Percentiles rank a stretch among this genome's conserved stretches.
These are phyloP conservation scores for Andrena bicolor DNA, from an alignment of 2,888 invertebrate species.

Conservation along the genomic window DNA sequence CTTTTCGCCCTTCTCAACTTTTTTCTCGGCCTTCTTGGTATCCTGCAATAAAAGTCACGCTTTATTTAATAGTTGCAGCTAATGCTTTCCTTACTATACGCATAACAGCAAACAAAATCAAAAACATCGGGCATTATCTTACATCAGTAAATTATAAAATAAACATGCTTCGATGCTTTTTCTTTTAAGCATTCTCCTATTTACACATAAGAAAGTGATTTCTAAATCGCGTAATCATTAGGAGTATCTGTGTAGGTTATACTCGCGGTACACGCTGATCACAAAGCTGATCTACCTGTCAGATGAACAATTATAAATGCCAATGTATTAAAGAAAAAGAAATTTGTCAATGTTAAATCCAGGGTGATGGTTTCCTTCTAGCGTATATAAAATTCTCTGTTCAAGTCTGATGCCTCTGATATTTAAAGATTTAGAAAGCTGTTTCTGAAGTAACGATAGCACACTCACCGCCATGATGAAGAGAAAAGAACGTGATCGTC, in stretches of 20 bases:
- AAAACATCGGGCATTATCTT: neutral
- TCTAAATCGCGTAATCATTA: slow-evolving; percentile 15
- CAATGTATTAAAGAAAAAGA: slow-evolving; percentile 40
- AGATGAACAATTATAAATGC: slow-evolving; percentile 33
- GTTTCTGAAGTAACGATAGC: slow-evolving; percentile 55
- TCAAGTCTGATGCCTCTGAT: slow-evolving; percentile 72
- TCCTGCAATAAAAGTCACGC: slow-evolving; percentile 84
- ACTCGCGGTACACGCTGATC: slow-evolving; percentile 33
- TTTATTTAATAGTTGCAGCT: neutral
- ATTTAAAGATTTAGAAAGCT: slow-evolving; percentile 70
- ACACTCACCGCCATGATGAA: slow-evolving; percentile 80
- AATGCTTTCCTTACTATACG: neutral
- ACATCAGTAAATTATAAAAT: neutral
- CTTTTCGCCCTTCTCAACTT: slow-evolving; percentile 83
- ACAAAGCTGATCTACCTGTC: slow-evolving; percentile 56
- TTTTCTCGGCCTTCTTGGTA: slow-evolving; percentile 84
- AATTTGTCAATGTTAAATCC: slow-evolving; percentile 3
- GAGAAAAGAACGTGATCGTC: slow-evolving; percentile 60
- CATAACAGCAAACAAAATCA: neutral
- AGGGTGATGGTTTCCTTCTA: neutral
- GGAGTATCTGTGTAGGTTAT: slow-evolving; percentile 39
- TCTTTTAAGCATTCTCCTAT: neutral
- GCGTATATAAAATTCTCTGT: neutral
- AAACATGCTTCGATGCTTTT: neutral
- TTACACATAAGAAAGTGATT: neutral